Conservation (phyloP, 1,140 invertebrate genomes). For the Polypedilum vanderplanki region DNA sequence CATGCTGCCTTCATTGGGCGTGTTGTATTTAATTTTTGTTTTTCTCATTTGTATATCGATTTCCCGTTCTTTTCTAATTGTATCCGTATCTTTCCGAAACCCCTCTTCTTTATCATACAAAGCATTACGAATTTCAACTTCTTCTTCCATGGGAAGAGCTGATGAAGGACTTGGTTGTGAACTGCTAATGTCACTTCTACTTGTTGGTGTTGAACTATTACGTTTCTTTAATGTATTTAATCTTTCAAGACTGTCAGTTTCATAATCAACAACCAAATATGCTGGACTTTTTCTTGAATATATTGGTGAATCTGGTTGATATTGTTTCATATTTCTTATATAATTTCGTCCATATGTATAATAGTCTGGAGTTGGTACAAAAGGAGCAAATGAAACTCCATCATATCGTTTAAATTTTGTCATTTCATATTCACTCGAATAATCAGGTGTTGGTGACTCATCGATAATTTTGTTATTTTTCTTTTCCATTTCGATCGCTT, state of each 20-base stretch:
- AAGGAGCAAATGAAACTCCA: slow-evolving; percentile 35
- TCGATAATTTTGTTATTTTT: slow-evolving; percentile 35
- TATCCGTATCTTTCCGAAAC: slow-evolving; percentile 40
- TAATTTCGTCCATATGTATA: slow-evolving; percentile 37
- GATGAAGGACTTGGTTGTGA: slow-evolving; percentile 61
- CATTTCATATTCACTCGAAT: slow-evolving; percentile 31
- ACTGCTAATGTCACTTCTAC: slow-evolving; percentile 51
- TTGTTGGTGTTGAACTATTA: slow-evolving; percentile 51
- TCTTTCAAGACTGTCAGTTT: slow-evolving; percentile 72
- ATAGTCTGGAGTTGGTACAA: slow-evolving; percentile 43
- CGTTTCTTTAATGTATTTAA: slow-evolving; percentile 46
- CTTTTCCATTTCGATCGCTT: slow-evolving; percentile 51
- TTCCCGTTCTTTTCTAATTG: slow-evolving; percentile 36
- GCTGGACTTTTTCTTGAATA: slow-evolving; percentile 42
- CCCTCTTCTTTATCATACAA: slow-evolving; percentile 46
- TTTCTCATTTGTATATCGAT: slow-evolving; percentile 31
- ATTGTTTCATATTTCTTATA: slow-evolving; percentile 39
- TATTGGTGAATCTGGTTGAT: slow-evolving; percentile 42
- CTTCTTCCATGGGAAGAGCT: slow-evolving; percentile 66
- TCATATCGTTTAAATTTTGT: slow-evolving; percentile 31
- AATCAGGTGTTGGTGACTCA: slow-evolving; percentile 40
- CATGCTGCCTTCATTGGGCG: slow-evolving; percentile 44
- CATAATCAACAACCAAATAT: slow-evolving; percentile 54
- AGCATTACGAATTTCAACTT: slow-evolving; percentile 66
- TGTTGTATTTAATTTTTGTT: slow-evolving; percentile 42